Percentiles rank a stretch among this genome's conserved stretches.
Evolutionary conservation across 2,888 invertebrate genomes (phyloP).

Genomic region (Conus canariensis): DNA sequence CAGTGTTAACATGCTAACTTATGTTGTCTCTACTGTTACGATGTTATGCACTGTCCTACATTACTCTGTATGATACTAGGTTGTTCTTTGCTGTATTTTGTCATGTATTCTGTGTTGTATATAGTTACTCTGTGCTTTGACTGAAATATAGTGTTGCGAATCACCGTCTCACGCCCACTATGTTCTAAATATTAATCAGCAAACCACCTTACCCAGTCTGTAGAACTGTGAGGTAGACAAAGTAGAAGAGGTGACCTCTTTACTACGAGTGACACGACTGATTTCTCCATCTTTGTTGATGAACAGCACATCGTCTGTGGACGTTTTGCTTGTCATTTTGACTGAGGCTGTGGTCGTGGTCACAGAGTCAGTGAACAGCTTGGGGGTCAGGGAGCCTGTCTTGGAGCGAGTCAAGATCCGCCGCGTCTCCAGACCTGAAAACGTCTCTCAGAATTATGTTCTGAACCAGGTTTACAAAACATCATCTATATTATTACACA

Average conservation of each 20-base stretch:
- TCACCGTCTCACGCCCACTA: no score
- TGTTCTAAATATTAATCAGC: no score
- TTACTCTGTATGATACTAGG: no score
- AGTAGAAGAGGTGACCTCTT: slow-evolving; percentile 57
- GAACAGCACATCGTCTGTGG: slow-evolving; percentile 74
- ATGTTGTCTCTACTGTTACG: no score
- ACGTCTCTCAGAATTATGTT: background rate
- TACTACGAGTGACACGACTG: slow-evolving; percentile 69
- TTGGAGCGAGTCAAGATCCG: slow-evolving; percentile 89
- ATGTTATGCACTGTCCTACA: no score
- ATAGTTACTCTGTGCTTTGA: no score
- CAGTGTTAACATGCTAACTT: no score
- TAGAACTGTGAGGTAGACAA: slow-evolving; percentile 63
- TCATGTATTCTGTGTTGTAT: no score
- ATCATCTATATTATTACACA: background rate
- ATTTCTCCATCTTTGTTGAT: slow-evolving; percentile 78
- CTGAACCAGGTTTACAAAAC: background rate
- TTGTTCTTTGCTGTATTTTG: no score
- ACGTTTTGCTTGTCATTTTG: slow-evolving; percentile 56
- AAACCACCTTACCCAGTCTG: slow-evolving; percentile 4
- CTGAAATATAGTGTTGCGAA: no score
- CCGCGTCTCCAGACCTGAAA: slow-evolving; percentile 58
- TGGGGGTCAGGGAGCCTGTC: slow-evolving; percentile 85
- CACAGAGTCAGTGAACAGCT: slow-evolving; percentile 82
- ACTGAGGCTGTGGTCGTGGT: slow-evolving; percentile 67